Conservation (phyloP, 2,888 invertebrate genomes). For the Cotesia congregata region DNA sequence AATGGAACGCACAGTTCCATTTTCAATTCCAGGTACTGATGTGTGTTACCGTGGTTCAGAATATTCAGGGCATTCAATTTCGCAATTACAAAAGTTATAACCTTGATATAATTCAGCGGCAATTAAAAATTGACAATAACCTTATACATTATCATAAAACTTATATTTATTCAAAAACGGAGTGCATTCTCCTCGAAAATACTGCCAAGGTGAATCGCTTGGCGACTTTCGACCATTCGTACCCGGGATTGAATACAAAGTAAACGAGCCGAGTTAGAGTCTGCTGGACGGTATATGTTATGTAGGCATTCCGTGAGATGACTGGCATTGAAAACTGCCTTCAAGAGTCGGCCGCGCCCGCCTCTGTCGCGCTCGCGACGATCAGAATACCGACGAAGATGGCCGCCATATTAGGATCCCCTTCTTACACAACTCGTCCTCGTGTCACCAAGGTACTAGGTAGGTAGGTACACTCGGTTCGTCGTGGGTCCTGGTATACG, state of each 20-base stretch:
- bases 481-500: constrained; percentile 20
- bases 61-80: not conserved
- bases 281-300: constrained; percentile 46
- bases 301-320: constrained; percentile 66
- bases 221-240: constrained; percentile 57
- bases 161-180: constrained; percentile 42
- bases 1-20: not conserved
- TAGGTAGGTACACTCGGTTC: not conserved
- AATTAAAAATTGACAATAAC: not conserved
- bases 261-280: constrained; percentile 3
- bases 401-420: constrained; percentile 66
- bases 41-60: not conserved
- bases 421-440: constrained; percentile 48
- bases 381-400: constrained; percentile 66
- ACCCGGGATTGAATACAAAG: constrained; percentile 63
- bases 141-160: too few relatives aligned
- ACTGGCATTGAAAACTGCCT: constrained; percentile 67
- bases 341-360: constrained; percentile 57
- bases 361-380: constrained; percentile 54
- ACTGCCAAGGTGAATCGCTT: constrained; percentile 46
- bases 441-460: constrained; percentile 7
- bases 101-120: not conserved
- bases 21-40: not conserved
- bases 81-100: not conserved
- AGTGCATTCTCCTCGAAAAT: constrained; percentile 60